Percentiles rank a stretch among this genome's conserved stretches.
Evolutionary conservation across 2,797 vertebrate species (phyloP).

Genomic region (Pteropus rufus): DNA sequence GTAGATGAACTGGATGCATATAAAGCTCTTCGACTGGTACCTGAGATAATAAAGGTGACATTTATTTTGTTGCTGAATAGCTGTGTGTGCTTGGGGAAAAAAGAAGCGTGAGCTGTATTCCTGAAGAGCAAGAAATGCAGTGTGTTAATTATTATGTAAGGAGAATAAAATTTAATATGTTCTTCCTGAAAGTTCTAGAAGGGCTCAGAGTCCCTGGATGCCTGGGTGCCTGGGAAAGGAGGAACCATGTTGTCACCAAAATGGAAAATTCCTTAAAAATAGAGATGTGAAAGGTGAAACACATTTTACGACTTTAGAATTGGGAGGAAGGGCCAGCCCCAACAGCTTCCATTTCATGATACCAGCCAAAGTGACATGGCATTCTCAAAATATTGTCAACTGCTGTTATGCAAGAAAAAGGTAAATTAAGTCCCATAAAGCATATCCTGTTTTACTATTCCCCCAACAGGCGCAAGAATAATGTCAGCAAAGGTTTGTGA

Average conservation of each 20-base stretch:
- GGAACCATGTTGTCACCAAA: background rate
- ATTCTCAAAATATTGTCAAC: background rate
- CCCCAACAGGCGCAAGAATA: background rate
- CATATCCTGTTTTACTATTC: background rate
- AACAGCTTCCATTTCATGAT: background rate
- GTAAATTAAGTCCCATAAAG: background rate
- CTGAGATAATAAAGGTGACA: background rate
- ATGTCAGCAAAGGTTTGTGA: background rate
- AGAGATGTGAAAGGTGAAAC: background rate
- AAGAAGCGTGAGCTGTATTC: background rate
- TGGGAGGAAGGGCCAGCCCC: background rate
- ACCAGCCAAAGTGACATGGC: background rate
- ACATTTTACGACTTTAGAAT: background rate
- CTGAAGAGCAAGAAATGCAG: background rate
- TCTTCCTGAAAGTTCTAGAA: background rate
- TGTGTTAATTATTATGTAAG: background rate
- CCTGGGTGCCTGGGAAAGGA: background rate
- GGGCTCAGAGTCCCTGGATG: background rate
- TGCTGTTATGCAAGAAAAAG: background rate
- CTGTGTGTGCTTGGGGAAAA: background rate
- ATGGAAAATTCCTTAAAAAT: background rate
- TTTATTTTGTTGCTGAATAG: background rate
- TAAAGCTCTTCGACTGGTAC: background rate
- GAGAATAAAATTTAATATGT: background rate
- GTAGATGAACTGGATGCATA: background rate